phyloP scores from a whole-genome alignment of 35 echinoderm and acorn worm genomes.

The Apostichopus parvimensis region DNA sequence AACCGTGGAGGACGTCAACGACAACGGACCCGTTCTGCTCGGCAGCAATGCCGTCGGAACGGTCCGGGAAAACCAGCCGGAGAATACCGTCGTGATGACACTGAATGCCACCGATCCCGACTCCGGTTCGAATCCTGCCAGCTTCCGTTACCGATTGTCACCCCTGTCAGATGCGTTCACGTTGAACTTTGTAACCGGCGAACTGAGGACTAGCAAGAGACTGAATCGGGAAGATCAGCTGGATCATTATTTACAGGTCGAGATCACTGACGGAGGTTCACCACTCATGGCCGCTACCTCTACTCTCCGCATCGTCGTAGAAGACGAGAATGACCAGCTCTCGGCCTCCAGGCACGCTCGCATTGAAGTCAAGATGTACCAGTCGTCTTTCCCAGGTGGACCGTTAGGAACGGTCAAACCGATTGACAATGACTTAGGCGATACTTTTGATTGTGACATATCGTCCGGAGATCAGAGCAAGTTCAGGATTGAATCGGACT shows the following conservation, averaged over 20 bases:
- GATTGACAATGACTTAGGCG: slow-evolving; percentile 78
- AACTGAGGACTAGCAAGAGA: slow-evolving; percentile 63
- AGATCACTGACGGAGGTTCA: slow-evolving; percentile 80
- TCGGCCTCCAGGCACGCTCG: slow-evolving; percentile 77
- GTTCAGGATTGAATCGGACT: slow-evolving; percentile 78
- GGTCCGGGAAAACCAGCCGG: slow-evolving; percentile 79
- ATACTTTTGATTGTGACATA: slow-evolving; percentile 82
- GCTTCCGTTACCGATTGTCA: slow-evolving; percentile 70
- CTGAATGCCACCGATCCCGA: slow-evolving; percentile 93
- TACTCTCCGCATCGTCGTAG: slow-evolving; percentile 71
- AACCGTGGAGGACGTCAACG: slow-evolving; percentile 85
- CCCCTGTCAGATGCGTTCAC: slow-evolving; percentile 59
- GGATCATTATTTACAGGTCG: slow-evolving; percentile 80
- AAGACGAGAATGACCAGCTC: slow-evolving; percentile 89
- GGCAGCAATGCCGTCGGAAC: slow-evolving; percentile 63
- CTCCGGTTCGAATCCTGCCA: slow-evolving; percentile 54
- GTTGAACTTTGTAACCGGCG: slow-evolving; percentile 43
- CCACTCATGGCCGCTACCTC: slow-evolving; percentile 79
- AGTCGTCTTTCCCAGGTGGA: slow-evolving; percentile 81
- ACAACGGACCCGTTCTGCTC: slow-evolving; percentile 85
- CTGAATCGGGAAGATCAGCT: slow-evolving; percentile 72
- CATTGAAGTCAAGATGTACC: slow-evolving; percentile 87
- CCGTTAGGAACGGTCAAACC: slow-evolving; percentile 75
- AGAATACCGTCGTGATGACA: slow-evolving; percentile 76
- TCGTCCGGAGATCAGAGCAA: slow-evolving; percentile 54